These are phyloP conservation scores for Anguilla japonica DNA, from an alignment of 2,113 vertebrate species.

Conservation along the genomic window DNA sequence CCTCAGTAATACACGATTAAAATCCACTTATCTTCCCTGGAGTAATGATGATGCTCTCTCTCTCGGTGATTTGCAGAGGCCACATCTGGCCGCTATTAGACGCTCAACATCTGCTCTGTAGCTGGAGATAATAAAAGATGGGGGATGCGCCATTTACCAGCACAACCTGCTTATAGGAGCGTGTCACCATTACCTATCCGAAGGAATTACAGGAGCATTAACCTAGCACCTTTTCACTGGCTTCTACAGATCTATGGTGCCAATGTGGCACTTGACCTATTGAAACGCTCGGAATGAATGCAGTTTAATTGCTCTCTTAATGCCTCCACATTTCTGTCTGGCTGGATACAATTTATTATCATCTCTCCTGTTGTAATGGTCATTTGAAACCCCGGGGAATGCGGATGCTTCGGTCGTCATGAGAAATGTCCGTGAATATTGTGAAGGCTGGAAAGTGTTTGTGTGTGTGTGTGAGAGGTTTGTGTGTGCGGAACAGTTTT, in stretches of 20 bases:
- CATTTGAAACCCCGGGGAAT: background rate
- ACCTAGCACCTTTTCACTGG: background rate
- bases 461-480: no score
- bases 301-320: background rate
- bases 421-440: no score
- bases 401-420: no score
- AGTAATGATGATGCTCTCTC: background rate
- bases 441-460: no score
- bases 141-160: background rate
- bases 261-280: background rate
- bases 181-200: background rate
- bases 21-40: background rate
- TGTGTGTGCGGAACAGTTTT: no score
- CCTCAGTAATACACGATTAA: background rate
- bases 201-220: background rate
- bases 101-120: background rate
- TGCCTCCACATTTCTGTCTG: background rate
- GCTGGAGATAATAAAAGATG: background rate
- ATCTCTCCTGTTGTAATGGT: background rate
- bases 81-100: background rate
- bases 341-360: background rate
- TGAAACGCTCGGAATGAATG: background rate
- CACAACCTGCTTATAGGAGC: background rate
- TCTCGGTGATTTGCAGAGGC: background rate
- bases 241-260: background rate